A percentile compares a stretch with the other conserved stretches of the same genome.
Evolutionary conservation across 1,140 invertebrate genomes (phyloP).

Genomic region (Trichoplusia ni): DNA sequence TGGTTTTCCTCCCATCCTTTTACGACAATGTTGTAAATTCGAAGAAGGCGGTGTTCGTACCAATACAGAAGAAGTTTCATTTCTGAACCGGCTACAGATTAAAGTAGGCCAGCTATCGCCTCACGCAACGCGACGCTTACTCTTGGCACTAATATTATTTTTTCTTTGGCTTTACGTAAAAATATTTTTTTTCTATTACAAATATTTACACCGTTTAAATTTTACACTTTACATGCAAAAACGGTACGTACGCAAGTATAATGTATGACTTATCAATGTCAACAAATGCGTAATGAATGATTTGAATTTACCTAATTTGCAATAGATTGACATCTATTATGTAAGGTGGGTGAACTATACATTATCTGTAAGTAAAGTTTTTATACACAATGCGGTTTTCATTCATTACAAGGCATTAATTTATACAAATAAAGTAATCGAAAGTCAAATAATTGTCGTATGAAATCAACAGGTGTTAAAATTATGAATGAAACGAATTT

Average conservation of each 20-base stretch:
- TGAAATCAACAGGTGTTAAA: slow-evolving; percentile 37
- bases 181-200: slow-evolving; percentile 21
- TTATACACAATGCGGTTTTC: not conserved
- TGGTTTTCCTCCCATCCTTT: slow-evolving; percentile 9
- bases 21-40: not conserved
- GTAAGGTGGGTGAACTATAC: not conserved
- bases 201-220: slow-evolving; percentile 19
- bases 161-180: slow-evolving; percentile 30
- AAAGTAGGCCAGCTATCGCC: slow-evolving; percentile 56
- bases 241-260: slow-evolving; percentile 13
- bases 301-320: slow-evolving; percentile 16
- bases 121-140: slow-evolving; percentile 49
- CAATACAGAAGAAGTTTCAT: slow-evolving; percentile 45
- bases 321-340: not conserved
- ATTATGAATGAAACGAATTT: slow-evolving; percentile 37
- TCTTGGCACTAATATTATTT: slow-evolving; percentile 50
- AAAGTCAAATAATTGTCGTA: slow-evolving; percentile 8
- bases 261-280: not conserved
- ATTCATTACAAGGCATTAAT: not conserved
- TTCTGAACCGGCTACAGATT: slow-evolving; percentile 42
- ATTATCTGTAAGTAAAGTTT: not conserved
- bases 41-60: slow-evolving; percentile 26
- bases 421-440: slow-evolving; percentile 16
- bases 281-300: slow-evolving; percentile 3
- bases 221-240: not conserved